Conservation (phyloP, 2,888 invertebrate genomes). For the Electrophaes corylata region DNA sequence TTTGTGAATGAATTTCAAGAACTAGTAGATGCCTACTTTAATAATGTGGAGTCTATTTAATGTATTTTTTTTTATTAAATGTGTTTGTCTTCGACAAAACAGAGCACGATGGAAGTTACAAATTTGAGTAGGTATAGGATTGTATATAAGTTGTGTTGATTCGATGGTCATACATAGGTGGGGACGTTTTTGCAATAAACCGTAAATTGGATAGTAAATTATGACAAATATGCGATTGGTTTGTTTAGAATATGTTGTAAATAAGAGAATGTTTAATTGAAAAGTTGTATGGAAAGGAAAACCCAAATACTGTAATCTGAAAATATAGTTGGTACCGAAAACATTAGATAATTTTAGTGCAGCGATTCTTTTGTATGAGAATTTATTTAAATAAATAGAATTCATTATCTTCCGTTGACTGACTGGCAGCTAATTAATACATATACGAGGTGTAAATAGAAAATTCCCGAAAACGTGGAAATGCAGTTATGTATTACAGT, state of each 20-base stretch:
- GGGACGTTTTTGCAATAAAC: constrained; percentile 78
- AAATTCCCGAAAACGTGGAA: no score
- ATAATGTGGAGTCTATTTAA: constrained; percentile 32
- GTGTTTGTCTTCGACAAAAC: constrained; percentile 63
- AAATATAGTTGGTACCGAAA: background rate
- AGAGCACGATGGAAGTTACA: constrained; percentile 84
- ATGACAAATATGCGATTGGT: constrained; percentile 1
- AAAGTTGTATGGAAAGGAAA: background rate
- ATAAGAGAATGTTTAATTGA: background rate
- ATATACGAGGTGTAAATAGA: no score
- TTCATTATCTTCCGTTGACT: no score
- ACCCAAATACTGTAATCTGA: background rate
- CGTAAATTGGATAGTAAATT: constrained; percentile 26
- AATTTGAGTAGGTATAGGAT: constrained; percentile 75
- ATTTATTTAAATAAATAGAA: no score
- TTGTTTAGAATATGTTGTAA: constrained; percentile 2
- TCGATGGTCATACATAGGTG: constrained; percentile 61
- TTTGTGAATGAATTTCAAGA: no score
- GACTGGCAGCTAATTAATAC: no score
- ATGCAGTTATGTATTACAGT: no score
- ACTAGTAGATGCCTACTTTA: no score
- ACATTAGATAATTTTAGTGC: background rate
- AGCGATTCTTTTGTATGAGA: background rate
- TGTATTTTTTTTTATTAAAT: constrained; percentile 53
- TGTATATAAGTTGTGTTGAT: constrained; percentile 56